Percentiles rank a stretch among this genome's conserved stretches.
phyloP scores from a whole-genome alignment of 2,888 invertebrate species.

The Protonemura montana region DNA sequence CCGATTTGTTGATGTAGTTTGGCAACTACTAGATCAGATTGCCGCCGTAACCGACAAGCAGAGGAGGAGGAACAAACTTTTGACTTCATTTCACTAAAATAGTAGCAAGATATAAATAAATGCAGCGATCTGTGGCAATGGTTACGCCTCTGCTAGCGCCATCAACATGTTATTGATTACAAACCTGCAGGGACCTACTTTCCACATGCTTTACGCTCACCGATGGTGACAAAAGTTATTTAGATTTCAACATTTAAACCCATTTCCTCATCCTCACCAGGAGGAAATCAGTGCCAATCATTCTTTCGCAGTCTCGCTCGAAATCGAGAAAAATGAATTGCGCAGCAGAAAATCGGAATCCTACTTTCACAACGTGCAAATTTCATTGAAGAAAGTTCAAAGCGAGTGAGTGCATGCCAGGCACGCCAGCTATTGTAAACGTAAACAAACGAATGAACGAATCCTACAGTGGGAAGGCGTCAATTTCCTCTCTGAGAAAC shows the following conservation, averaged over 20 bases:
- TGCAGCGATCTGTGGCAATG: neutral
- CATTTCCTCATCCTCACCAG: neutral
- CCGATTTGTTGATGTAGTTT: neutral
- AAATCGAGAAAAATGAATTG: neutral
- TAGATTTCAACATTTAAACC: neutral
- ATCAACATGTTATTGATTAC: slow-evolving; percentile 16
- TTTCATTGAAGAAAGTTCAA: slow-evolving; percentile 12
- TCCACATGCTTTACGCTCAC: neutral
- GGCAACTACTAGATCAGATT: neutral
- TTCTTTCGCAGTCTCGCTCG: neutral
- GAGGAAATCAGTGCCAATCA: slow-evolving; percentile 10
- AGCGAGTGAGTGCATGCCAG: neutral
- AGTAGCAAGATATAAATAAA: neutral
- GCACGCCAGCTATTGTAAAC: neutral
- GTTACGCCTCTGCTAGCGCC: neutral
- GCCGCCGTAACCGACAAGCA: neutral
- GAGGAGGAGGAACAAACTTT: neutral
- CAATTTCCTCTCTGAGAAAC: neutral
- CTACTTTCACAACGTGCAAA: slow-evolving; percentile 15
- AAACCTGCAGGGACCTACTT: slow-evolving; percentile 25
- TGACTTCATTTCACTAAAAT: neutral
- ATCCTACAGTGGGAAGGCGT: neutral
- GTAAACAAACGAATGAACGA: neutral
- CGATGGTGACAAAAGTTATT: slow-evolving; percentile 1
- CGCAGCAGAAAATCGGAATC: slow-evolving; percentile 14